A percentile compares a stretch with the other conserved stretches of the same genome.
These are phyloP conservation scores for Homarus americanus DNA, from an alignment of 1,140 invertebrate genomes.

Conservation along the genomic window DNA sequence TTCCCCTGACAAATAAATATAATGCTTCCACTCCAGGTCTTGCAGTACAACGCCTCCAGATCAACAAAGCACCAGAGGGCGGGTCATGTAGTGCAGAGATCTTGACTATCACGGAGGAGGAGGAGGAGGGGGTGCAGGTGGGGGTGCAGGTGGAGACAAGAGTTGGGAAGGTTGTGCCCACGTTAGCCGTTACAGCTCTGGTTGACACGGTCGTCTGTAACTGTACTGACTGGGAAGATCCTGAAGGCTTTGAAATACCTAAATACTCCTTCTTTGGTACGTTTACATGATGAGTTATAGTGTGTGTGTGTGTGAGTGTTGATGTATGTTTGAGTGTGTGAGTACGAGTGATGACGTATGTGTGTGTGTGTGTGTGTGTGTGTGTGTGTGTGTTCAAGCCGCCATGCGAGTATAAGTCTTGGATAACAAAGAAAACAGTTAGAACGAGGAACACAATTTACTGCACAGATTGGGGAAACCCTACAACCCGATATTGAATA, in stretches of 20 bases:
- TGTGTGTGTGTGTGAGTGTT: neutral
- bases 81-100: constrained; percentile 19
- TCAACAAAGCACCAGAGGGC: constrained; percentile 49
- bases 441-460: no score
- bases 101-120: neutral
- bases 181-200: constrained; percentile 49
- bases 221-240: constrained; percentile 65
- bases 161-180: neutral
- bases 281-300: neutral
- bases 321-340: neutral
- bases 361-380: constrained; percentile 15
- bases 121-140: neutral
- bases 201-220: constrained; percentile 50
- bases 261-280: constrained; percentile 71
- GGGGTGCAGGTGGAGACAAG: neutral
- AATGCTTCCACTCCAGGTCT: constrained; percentile 21
- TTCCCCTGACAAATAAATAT: neutral
- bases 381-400: neutral
- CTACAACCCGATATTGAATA: no score
- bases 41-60: constrained; percentile 51
- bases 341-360: constrained; percentile 15
- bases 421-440: no score
- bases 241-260: constrained; percentile 50
- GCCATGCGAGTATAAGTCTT: no score
- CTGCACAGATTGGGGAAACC: no score